These are phyloP conservation scores for Aporrectodea caliginosa DNA, from an alignment of 1,140 invertebrate genomes.

Conservation along the genomic window DNA sequence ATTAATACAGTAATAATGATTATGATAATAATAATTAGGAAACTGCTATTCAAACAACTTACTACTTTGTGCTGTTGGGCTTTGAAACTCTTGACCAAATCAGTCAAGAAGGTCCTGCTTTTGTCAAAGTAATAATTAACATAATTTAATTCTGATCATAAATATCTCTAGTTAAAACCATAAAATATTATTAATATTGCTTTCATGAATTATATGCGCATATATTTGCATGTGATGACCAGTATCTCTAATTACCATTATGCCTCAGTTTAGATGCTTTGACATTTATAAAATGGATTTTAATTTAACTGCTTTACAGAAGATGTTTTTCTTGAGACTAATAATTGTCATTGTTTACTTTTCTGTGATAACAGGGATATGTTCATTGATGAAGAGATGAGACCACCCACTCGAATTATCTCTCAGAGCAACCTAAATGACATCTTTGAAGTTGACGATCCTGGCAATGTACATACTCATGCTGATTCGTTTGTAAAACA, in stretches of 20 bases:
- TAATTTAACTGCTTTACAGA: no score
- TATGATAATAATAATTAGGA: no score
- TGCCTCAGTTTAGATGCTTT: no score
- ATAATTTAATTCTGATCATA: background rate
- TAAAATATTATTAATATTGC: background rate
- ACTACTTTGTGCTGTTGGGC: no score
- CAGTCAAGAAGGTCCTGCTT: no score
- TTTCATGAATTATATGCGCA: background rate
- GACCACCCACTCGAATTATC: slow-evolving; percentile 41
- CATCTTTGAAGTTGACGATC: slow-evolving; percentile 52
- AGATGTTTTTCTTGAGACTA: background rate
- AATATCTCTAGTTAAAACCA: background rate
- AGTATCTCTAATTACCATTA: no score
- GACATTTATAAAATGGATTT: no score
- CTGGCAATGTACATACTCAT: slow-evolving; percentile 34
- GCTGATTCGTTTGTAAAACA: no score
- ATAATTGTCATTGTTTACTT: background rate
- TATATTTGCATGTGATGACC: background rate
- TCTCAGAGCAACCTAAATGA: slow-evolving; percentile 50
- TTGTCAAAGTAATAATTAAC: no score
- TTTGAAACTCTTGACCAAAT: no score
- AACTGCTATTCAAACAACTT: no score
- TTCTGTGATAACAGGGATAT: slow-evolving; percentile 46
- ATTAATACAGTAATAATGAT: no score
- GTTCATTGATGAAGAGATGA: slow-evolving; percentile 50